phyloP scores from a whole-genome alignment of 2,797 vertebrate species.

The Scolopax rusticola region DNA sequence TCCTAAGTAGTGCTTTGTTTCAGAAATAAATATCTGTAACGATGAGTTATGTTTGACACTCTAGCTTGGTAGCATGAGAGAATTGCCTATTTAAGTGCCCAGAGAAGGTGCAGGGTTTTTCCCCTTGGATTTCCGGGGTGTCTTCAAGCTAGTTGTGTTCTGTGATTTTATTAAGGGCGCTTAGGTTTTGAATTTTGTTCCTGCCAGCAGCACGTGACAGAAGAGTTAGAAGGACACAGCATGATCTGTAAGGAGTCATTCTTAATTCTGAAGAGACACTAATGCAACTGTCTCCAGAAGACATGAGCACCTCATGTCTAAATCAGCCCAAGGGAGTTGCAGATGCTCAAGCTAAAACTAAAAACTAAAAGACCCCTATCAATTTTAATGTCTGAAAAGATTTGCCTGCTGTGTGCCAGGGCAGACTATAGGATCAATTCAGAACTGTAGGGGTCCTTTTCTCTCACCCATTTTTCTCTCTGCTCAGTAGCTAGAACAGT shows the following conservation, averaged over 20 bases:
- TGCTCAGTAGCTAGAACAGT: background rate
- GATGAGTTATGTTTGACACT: background rate
- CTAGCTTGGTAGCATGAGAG: background rate
- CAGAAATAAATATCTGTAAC: background rate
- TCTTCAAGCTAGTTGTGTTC: background rate
- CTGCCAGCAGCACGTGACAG: background rate
- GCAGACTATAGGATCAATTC: background rate
- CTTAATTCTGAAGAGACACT: background rate
- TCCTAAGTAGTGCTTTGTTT: background rate
- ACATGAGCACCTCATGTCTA: background rate
- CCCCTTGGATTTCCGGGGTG: background rate
- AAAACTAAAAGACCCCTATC: background rate
- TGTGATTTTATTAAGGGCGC: background rate
- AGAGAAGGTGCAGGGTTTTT: background rate
- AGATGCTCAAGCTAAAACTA: background rate
- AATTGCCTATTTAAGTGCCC: background rate
- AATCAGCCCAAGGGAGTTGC: background rate
- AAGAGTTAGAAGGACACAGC: background rate
- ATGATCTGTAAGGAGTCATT: constrained; percentile 25
- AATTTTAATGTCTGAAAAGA: background rate
- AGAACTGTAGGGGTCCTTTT: background rate
- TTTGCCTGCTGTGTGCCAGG: background rate
- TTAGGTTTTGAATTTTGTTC: background rate
- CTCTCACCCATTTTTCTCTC: background rate
- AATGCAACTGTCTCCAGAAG: background rate